Conservation (phyloP, 92 coral and sea anemone species). For the Heliopora coerulea region DNA sequence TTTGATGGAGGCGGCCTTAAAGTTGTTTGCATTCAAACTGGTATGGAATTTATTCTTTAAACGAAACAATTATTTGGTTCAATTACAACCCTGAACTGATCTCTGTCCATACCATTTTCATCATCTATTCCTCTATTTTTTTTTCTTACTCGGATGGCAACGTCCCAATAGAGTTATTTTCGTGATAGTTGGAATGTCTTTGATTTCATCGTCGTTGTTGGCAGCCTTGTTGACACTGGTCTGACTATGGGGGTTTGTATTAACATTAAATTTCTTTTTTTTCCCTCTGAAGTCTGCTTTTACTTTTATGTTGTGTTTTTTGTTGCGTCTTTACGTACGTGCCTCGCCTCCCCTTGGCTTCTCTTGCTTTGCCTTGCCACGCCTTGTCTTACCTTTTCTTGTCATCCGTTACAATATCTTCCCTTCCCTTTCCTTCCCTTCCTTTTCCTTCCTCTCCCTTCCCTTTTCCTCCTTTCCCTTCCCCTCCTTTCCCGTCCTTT, state of each 20-base stretch:
- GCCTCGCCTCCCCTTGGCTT: too few relatives aligned
- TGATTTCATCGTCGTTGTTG: slow-evolving; percentile 91
- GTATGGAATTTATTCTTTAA: slow-evolving; percentile 51
- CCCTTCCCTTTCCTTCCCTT: too few relatives aligned
- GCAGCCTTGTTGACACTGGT: slow-evolving; percentile 74
- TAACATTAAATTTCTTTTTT: background rate
- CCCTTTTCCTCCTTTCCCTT: too few relatives aligned
- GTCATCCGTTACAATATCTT: too few relatives aligned
- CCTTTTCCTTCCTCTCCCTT: too few relatives aligned
- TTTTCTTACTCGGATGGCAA: background rate
- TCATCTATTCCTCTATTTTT: background rate
- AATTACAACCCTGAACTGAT: too few relatives aligned
- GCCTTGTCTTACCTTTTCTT: too few relatives aligned
- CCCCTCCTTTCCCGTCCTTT: too few relatives aligned
- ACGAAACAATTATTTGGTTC: background rate
- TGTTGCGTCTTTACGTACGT: too few relatives aligned
- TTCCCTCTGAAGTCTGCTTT: too few relatives aligned
- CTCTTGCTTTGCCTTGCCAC: too few relatives aligned
- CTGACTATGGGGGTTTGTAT: slow-evolving; percentile 58
- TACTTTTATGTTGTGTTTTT: too few relatives aligned
- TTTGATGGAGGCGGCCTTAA: slow-evolving; percentile 77
- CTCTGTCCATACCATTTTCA: background rate
- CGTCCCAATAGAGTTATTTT: slow-evolving; percentile 72
- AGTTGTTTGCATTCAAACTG: slow-evolving; percentile 79
- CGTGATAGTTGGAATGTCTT: slow-evolving; percentile 95